These are phyloP conservation scores for Ageneiosus marmoratus DNA, from an alignment of 2,113 vertebrate genomes.

Conservation along the genomic window DNA sequence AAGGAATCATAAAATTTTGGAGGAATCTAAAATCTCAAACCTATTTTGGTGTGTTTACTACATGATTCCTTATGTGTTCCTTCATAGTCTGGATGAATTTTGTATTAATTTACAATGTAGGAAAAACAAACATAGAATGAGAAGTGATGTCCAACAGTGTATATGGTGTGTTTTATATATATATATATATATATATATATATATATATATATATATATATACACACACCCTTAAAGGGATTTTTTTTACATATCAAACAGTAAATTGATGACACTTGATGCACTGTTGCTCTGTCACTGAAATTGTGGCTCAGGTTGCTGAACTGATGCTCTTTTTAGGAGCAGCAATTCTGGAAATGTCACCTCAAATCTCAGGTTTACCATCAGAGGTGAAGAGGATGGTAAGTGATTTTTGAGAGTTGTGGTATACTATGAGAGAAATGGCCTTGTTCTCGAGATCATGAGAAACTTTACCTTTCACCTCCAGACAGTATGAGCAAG, in stretches of 20 bases:
- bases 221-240: background rate
- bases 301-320: background rate
- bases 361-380: slow-evolving; percentile 50
- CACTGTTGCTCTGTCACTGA: background rate
- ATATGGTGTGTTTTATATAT: no score
- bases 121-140: no score
- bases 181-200: no score
- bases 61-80: no score
- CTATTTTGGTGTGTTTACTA: no score
- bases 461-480: slow-evolving; percentile 62
- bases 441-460: slow-evolving; percentile 48
- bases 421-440: slow-evolving; percentile 1
- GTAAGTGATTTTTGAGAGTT: background rate
- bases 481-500: background rate
- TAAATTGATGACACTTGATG: background rate
- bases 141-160: no score
- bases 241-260: background rate
- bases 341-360: slow-evolving; percentile 60
- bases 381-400: background rate
- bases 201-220: no score
- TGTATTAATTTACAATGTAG: no score
- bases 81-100: no score
- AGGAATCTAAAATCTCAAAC: no score
- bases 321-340: background rate
- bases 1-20: no score